Base-by-base conservation (phyloP, 2,113 vertebrate species). In the Phrynocephalus versicolor region DNA sequence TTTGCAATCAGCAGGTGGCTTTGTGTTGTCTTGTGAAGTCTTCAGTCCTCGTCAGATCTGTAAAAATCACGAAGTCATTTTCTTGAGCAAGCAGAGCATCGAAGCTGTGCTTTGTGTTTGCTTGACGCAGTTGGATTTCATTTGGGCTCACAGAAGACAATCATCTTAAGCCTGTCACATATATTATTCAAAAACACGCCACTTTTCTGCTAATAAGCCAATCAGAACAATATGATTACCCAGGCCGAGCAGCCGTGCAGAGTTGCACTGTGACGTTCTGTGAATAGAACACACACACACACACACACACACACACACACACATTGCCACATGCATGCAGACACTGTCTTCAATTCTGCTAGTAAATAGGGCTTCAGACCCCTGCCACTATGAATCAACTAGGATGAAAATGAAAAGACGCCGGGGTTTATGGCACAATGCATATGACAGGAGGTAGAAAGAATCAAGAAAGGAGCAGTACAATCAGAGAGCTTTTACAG, bases 1-100 rank as follows among this genome's bases (percentile, higher is more conserved):
- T 70, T 83, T 71, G 55, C n/a, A 83, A 83, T 83, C 81, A 73
- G 81, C 70, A 83, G 70, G 55, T n/a, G 60, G 33, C 70, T 73
- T 45, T 73, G 9, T 19, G 73, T 73, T 41, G 33, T 18, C 55
- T 73, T 41, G 69, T 82, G 81, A 73, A 62, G 70, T 73, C 55
- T 62, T 60, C 70, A 73, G 70, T 33, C 60, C 70, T 73, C 70
- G 41, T 51, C 81, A 83, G 69, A 73, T 73, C 81, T 30, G 81
- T 73, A 67, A 81, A 80, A 83, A 60, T 71, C 45, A 62, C 69
- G 2, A 25, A 19, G 51, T 83, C 51, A 39, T 83, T 58, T 71
- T 60, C 81, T 73, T 39, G 60, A 37, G 70, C 35, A 64, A 74
- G 25, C 16, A 35, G 37, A n/a, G 72, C 73, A 41, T 35, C 6